phyloP scores from a whole-genome alignment of 2,797 vertebrate species.

The Choloepus didactylus region DNA sequence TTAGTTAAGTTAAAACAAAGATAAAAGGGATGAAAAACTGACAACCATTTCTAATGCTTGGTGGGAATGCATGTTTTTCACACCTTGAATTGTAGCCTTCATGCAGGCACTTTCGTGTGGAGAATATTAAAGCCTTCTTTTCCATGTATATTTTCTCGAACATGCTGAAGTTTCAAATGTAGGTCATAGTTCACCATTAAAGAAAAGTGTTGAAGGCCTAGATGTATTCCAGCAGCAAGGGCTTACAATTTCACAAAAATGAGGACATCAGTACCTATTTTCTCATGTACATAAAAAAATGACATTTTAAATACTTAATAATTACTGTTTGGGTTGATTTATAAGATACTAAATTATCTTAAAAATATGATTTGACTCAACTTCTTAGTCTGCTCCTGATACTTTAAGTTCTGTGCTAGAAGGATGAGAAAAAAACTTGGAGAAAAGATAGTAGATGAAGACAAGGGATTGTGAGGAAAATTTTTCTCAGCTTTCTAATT shows the following conservation, averaged over 20 bases:
- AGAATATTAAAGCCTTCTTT: conserved; percentile 42
- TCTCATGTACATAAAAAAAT: conserved; percentile 3
- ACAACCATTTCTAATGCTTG: not conserved
- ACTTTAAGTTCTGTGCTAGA: not conserved
- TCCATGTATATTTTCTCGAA: conserved; percentile 51
- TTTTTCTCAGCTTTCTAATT: not conserved
- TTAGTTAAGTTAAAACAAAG: conserved; percentile 64
- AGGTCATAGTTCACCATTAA: conserved; percentile 63
- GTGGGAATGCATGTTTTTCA: conserved; percentile 9
- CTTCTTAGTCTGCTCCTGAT: not conserved
- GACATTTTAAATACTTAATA: conserved; percentile 7
- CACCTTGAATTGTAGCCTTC: not conserved
- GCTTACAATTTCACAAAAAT: conserved; percentile 51
- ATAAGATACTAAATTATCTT: not conserved
- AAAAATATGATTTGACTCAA: not conserved
- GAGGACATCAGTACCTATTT: conserved; percentile 24
- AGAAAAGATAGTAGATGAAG: conserved; percentile 12
- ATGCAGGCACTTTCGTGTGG: not conserved
- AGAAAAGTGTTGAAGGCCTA: conserved; percentile 68
- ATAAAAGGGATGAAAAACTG: conserved; percentile 59
- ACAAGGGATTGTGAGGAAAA: not conserved
- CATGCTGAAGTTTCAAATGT: conserved; percentile 1
- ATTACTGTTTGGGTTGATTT: conserved; percentile 31
- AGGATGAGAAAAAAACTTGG: not conserved
- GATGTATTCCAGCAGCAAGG: conserved; percentile 21